A percentile compares a stretch with the other conserved stretches of the same genome.
Evolutionary conservation across 2,113 vertebrate genomes (phyloP).

Genomic region (Trematocara unimaculatum): DNA sequence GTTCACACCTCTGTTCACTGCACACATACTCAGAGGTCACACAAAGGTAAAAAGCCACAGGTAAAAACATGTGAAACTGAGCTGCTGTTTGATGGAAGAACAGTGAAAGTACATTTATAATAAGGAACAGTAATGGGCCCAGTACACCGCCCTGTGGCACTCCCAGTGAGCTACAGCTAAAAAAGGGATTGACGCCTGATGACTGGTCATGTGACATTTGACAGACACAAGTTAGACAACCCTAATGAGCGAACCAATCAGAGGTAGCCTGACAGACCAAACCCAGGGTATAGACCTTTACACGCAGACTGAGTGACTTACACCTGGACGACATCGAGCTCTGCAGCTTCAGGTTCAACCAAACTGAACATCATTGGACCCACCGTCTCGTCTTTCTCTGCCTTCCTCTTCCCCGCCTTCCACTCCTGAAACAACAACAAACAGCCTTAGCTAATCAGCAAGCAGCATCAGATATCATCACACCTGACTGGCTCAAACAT

Average conservation of each 20-base stretch:
- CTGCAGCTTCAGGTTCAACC: constrained; percentile 84
- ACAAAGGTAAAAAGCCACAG: background rate
- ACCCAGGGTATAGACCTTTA: background rate
- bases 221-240: background rate
- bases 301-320: constrained; percentile 23
- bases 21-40: background rate
- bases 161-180: background rate
- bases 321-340: constrained; percentile 83
- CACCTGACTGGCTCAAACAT: background rate
- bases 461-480: background rate
- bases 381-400: constrained; percentile 87
- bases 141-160: background rate
- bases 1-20: constrained; percentile 89
- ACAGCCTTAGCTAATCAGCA: background rate
- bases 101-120: background rate
- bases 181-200: background rate
- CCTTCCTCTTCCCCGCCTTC: constrained; percentile 90
- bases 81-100: background rate
- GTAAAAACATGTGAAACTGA: background rate
- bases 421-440: constrained; percentile 77
- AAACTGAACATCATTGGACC: constrained; percentile 88
- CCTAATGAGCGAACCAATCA: background rate
- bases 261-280: background rate
- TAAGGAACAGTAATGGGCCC: background rate
- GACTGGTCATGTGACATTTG: background rate